phyloP scores from a whole-genome alignment of 2,113 vertebrate species.

The Proteles cristata region DNA sequence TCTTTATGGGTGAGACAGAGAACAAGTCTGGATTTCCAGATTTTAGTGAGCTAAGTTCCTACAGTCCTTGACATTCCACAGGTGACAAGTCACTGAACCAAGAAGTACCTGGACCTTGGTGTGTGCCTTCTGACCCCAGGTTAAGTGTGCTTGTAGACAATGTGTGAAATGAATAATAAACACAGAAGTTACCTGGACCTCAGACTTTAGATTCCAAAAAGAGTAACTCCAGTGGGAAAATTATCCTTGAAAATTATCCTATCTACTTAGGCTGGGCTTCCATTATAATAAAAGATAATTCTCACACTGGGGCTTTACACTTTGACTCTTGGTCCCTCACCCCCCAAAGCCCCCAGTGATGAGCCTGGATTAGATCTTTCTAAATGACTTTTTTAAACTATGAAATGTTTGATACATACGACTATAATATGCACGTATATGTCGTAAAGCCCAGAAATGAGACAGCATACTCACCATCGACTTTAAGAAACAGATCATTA shows the following conservation, averaged over 20 bases:
- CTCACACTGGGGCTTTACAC: background rate
- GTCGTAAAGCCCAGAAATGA: background rate
- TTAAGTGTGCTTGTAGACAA: background rate
- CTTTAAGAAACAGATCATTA: background rate
- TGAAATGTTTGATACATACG: background rate
- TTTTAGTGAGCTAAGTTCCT: background rate
- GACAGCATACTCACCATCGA: background rate
- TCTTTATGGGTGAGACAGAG: background rate
- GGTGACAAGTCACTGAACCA: background rate
- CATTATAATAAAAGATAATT: background rate
- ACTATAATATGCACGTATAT: background rate
- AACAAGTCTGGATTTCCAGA: background rate
- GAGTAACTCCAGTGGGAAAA: background rate
- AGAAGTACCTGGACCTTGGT: background rate
- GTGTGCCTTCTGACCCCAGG: background rate
- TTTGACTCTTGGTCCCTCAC: background rate
- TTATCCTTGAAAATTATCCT: accelerated
- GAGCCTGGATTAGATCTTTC: background rate
- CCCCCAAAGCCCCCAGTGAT: background rate
- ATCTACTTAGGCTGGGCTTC: background rate
- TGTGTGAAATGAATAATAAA: background rate
- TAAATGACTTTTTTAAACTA: background rate
- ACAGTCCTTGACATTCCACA: background rate
- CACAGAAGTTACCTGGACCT: background rate
- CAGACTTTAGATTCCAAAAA: background rate